Percentiles rank a stretch among this genome's conserved stretches.
phyloP scores from a whole-genome alignment of 2,888 invertebrate species.

The Amiota minor region DNA sequence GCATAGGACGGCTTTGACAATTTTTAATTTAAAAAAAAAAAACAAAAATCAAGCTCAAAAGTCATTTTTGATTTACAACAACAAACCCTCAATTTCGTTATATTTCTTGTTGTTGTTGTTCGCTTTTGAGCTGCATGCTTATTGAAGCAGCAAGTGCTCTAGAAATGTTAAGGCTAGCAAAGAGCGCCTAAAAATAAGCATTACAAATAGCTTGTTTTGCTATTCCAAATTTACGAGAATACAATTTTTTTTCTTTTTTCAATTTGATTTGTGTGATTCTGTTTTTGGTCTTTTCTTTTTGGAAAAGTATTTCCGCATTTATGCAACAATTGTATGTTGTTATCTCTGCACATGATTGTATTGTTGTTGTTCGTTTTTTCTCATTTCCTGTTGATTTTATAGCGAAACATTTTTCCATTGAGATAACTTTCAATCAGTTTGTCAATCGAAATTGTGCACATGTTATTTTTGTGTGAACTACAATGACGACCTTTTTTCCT shows the following conservation, averaged over 20 bases:
- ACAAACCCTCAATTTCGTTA: too few relatives aligned
- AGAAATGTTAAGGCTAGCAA: too few relatives aligned
- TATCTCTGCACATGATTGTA: constrained; percentile 1
- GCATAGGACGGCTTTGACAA: too few relatives aligned
- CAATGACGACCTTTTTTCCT: constrained; percentile 12
- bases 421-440: constrained; percentile 21
- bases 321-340: background rate
- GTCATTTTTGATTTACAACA: too few relatives aligned
- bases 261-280: background rate
- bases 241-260: background rate
- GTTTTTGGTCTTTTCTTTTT: background rate
- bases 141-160: too few relatives aligned
- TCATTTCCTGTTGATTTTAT: constrained; percentile 27
- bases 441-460: constrained; percentile 25
- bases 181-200: background rate
- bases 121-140: too few relatives aligned
- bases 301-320: constrained; percentile 14
- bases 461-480: constrained; percentile 19
- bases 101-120: too few relatives aligned
- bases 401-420: constrained; percentile 1
- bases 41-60: too few relatives aligned
- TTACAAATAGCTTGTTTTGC: background rate
- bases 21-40: too few relatives aligned
- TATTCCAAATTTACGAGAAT: too few relatives aligned
- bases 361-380: constrained; percentile 3